Conservation (phyloP, 2,888 invertebrate genomes). For the Lasioglossum leucozonium region DNA sequence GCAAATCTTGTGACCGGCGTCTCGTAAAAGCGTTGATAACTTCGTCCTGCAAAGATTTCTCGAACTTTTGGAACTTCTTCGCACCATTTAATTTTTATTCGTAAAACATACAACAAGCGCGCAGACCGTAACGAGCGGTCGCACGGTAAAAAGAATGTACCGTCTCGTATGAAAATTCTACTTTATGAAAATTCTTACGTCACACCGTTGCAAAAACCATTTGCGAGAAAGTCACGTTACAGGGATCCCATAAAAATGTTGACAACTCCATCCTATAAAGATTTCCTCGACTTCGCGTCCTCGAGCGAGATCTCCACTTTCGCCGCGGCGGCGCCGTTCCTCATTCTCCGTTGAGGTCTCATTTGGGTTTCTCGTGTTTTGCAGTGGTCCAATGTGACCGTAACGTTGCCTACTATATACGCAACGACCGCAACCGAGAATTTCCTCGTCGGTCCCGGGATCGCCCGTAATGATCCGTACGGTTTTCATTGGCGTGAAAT, state of each 20-base stretch:
- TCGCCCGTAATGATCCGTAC: constrained; percentile 74
- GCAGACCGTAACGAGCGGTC: neutral
- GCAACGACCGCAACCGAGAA: constrained; percentile 67
- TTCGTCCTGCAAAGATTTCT: neutral
- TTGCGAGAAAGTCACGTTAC: neutral
- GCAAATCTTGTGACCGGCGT: neutral
- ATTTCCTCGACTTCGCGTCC: neutral
- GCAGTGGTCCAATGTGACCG: constrained; percentile 13
- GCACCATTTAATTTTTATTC: neutral
- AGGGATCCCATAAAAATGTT: neutral
- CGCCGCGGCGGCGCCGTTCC: neutral
- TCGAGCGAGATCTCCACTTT: neutral
- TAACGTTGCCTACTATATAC: constrained; percentile 43
- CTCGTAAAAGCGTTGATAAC: neutral
- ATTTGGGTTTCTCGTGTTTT: constrained; percentile 10
- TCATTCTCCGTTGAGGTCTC: constrained; percentile 24
- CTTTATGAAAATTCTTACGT: neutral
- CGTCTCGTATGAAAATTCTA: neutral
- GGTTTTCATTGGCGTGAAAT: constrained; percentile 76
- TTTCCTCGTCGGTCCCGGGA: constrained; percentile 70
- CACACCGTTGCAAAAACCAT: neutral
- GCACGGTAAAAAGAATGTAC: neutral
- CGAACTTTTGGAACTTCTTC: neutral
- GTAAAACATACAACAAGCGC: neutral
- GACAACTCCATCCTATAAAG: neutral